Base-by-base conservation (phyloP, 1,140 invertebrate genomes). In the Helicoverpa zea region DNA sequence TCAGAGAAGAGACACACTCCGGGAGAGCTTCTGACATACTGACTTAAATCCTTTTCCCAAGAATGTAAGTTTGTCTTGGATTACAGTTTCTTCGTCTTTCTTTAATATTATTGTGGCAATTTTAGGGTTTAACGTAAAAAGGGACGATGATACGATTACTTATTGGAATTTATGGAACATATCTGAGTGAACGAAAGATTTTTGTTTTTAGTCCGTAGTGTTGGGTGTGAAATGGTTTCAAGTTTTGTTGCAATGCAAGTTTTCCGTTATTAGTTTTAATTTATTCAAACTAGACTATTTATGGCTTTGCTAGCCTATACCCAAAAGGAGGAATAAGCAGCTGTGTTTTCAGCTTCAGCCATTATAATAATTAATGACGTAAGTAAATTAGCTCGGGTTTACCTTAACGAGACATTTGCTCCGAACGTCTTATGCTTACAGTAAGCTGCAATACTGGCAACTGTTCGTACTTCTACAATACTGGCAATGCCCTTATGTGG, bases 1-100 rank as follows among this genome's bases (percentile, higher is more conserved):
- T 95, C 93, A 89, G 91, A 88, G 87, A 83, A 87, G 91, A 87
- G 91, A 93, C 92, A 94, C 93, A 89, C 92, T 90, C 82, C 85
- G 81, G 85, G 85, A 85, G 87, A 91, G 89, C 92, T 91, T 90
- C 85, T 90, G 89, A 90, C 90, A 91, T 89, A 91, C 90, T 92
- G 89, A 82, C 83, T 88, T 85, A 89, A 88, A 89, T 88, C 85
- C 85, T 86, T 87, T 74, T 68, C 82, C 81, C 83, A 61, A 82
- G 81, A 80, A 86, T 82, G 80, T 84, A 84, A 83, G 81, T 87
- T 85, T 80, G 79, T 81, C 82, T 81, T 64, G 83, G 86, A 86
- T 88, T 82, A 85, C 84, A 87, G 56, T 84, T 84, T 79, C 59
- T 49, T 61, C 64, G 74, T 64, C 52, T 80, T 81, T 66, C 61